phyloP scores from a whole-genome alignment of 2,797 vertebrate species.

The Cryptoprocta ferox region DNA sequence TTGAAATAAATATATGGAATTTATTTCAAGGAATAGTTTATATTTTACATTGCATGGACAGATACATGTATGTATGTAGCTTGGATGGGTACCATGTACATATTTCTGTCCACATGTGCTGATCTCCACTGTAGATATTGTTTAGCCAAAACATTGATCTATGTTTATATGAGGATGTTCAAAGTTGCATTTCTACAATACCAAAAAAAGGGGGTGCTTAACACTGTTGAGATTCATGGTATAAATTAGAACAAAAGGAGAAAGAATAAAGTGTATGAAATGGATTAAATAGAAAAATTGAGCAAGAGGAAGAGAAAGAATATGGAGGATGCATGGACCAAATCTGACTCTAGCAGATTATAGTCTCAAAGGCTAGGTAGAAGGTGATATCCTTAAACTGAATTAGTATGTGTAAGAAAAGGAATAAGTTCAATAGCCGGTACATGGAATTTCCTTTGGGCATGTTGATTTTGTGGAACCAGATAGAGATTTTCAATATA shows the following conservation, averaged over 20 bases:
- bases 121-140: neutral
- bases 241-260: neutral
- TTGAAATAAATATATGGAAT: neutral
- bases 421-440: neutral
- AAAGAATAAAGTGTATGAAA: neutral
- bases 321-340: neutral
- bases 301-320: neutral
- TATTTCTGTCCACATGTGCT: neutral
- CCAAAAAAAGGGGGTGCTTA: neutral
- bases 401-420: neutral
- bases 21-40: slow-evolving; percentile 21
- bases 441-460: neutral
- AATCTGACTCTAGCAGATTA: neutral
- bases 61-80: neutral
- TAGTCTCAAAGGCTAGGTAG: neutral
- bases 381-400: neutral
- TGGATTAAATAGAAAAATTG: neutral
- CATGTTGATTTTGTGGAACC: neutral
- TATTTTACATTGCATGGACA: neutral
- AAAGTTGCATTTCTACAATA: neutral
- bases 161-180: neutral
- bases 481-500: neutral
- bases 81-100: neutral
- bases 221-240: neutral
- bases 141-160: neutral